Evolutionary conservation across 2,113 vertebrate genomes (phyloP).

Genomic region (Cephalopterus ornatus): DNA sequence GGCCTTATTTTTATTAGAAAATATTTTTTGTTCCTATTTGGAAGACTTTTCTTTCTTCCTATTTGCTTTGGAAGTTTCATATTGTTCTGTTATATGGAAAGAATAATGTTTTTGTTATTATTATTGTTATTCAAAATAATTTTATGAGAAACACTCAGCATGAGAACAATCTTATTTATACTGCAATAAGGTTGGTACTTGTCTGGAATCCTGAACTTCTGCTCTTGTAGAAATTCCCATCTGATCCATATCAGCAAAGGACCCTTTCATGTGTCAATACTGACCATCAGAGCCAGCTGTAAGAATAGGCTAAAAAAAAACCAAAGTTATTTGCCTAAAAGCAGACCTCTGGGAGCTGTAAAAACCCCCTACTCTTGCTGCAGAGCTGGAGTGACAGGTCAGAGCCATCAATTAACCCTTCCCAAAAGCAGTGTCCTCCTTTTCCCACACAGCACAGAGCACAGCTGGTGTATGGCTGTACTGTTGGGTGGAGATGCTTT

Average conservation of each 20-base stretch:
- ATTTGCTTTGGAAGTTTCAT: slow-evolving; percentile 30
- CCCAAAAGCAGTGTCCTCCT: background rate
- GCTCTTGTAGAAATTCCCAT: background rate
- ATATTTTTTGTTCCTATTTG: background rate
- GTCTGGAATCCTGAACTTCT: background rate
- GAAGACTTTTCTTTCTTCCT: background rate
- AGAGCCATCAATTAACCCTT: background rate
- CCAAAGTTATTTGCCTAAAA: background rate
- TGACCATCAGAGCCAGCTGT: background rate
- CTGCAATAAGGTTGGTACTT: background rate
- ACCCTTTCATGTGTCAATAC: background rate
- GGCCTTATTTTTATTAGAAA: slow-evolving; percentile 66
- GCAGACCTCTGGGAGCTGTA: background rate
- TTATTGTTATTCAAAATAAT: slow-evolving; percentile 19
- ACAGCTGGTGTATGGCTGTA: background rate
- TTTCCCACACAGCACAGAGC: background rate
- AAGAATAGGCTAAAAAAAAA: background rate
- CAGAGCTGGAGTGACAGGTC: background rate
- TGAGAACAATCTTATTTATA: background rate
- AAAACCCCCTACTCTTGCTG: fast-evolving
- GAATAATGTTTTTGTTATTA: background rate
- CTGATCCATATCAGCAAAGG: background rate
- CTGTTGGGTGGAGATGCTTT: fast-evolving
- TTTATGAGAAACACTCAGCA: slow-evolving; percentile 16
- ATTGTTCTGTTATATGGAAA: background rate